Evolutionary conservation across 1,140 invertebrate species (phyloP), one percentile per base, ranked within the genome.

Genomic region (Cephus cinctus): DNA sequence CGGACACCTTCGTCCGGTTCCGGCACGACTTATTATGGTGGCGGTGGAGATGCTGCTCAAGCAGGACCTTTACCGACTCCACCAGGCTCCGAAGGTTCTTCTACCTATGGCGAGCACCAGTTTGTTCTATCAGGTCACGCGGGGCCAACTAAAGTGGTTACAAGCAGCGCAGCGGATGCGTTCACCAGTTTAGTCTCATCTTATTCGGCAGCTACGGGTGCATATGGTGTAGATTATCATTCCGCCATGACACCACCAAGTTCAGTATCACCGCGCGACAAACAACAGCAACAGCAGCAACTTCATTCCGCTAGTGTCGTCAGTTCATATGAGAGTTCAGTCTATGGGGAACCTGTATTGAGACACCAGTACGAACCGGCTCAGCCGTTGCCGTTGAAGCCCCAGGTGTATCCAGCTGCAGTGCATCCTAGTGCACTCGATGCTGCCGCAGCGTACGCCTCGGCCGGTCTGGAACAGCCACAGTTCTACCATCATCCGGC

Each of bases 231-330:
- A 14, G 89, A 92, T 61, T 90, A 91, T 61, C 88, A 92, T 63
- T 91, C 92, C 19, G 92, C 93, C 11, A 96, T 96, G 89, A 96
- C 94, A 1, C 94, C 94, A 34, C 94, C 94, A 8, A 92, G 92
- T 1, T 96, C 92, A 2, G 93, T 96, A 0, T 96, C 94, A 5
- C 94, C 94, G 1, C 80, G 92, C 35, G 92, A 95, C 61, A 94
- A 91, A 67, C 86, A 87, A 66, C 84, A 84, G 56, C 83, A 82
- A 50, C 63, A 66, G 11, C 54, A 58, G 6, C 64, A 65, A 16
- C 36, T 62, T 1, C 64, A 65, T 21, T 54, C 63, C 1, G 54
- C 62, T 0, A 64, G 59, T 49, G 63, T 65, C 32, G 61, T 61
- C 27, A 59, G 55, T n/a, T 59, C 51, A 31, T 71, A 70, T 38